Percentiles rank a stretch among this genome's conserved stretches.
phyloP scores from a whole-genome alignment of 2,888 invertebrate species.

The Eristalinus aeneus region DNA sequence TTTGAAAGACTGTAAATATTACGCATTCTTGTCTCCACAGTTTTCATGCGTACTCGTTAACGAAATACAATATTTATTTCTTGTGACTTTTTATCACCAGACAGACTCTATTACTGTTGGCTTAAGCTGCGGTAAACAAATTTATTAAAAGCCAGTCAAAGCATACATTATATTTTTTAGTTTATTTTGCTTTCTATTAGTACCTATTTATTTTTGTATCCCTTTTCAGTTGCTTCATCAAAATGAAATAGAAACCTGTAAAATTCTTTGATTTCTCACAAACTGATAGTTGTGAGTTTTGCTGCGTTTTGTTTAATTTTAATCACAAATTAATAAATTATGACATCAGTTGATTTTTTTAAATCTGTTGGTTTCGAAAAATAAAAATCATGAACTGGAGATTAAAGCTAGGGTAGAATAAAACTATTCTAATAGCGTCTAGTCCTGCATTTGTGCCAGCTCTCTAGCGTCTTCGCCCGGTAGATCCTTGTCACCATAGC shows the following conservation, averaged over 20 bases:
- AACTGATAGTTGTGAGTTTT: not conserved
- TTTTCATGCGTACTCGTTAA: too few species aligned
- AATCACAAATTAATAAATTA: not conserved
- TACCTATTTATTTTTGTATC: not conserved
- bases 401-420: not conserved
- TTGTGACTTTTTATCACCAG: too few species aligned
- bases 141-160: not conserved
- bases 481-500: conserved; percentile 84
- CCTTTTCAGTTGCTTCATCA: not conserved
- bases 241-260: not conserved
- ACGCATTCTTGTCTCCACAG: too few species aligned
- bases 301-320: not conserved
- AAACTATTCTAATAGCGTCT: conserved; percentile 52
- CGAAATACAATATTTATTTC: too few species aligned
- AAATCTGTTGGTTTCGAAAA: not conserved
- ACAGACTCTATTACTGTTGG: too few species aligned
- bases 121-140: too few species aligned
- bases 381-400: not conserved
- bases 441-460: conserved; percentile 82
- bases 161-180: not conserved
- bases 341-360: not conserved
- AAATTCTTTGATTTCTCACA: not conserved
- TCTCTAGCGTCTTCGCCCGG: conserved; percentile 82
- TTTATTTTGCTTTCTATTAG: not conserved
- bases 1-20: too few species aligned